Evolutionary conservation across 2,797 vertebrate genomes (phyloP), one percentile per base, ranked within the genome.

Genomic region (Cephalopachus bancanus): DNA sequence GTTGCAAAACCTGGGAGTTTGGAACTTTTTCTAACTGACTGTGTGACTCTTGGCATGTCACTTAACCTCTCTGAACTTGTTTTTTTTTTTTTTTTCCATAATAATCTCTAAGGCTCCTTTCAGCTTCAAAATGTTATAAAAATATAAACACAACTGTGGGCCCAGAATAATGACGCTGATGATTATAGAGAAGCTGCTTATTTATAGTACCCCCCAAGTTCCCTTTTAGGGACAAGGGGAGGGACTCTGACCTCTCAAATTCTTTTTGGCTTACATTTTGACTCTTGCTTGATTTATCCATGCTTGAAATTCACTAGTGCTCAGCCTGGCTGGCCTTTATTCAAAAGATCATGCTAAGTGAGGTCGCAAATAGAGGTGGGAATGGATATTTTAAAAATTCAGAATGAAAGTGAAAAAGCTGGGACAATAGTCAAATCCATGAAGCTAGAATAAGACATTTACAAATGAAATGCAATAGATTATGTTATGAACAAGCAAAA

Each of bases 301-400:
- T 60, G 57, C 78, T 60, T 95, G 62, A 93, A 95, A 95, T 87
- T 93, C 75, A 60, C 67, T 85, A 83, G 51, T 91, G 64, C 24
- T 94, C 94, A 62, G n/a, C 93, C 76, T 94, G 59, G 30, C 44
- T 84, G 64, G 28, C 5, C 91, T 93, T 90, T 93, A 69, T 74
- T 92, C 67, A 93, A 97, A 96, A 92, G 30, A 86, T 85, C 44
- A 79, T 88, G 7, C 12, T 78, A 87, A 91, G 86, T 65, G 22
- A 20, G 62, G 11, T 92, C 89, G 89, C 16, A 92, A 90, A 84
- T 62, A 57, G 51, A 96, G 83, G 28, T 74, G 30, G 0, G 9
- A 92, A 87, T 94, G 37, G 9, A 81, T 83, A 74, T 89, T 96
- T 96, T 83, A 74, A 81, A 96, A 95, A 55, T 79, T 83, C 91